Evolutionary conservation across 1,140 invertebrate species (phyloP).

Genomic region (Achatina immaculata): DNA sequence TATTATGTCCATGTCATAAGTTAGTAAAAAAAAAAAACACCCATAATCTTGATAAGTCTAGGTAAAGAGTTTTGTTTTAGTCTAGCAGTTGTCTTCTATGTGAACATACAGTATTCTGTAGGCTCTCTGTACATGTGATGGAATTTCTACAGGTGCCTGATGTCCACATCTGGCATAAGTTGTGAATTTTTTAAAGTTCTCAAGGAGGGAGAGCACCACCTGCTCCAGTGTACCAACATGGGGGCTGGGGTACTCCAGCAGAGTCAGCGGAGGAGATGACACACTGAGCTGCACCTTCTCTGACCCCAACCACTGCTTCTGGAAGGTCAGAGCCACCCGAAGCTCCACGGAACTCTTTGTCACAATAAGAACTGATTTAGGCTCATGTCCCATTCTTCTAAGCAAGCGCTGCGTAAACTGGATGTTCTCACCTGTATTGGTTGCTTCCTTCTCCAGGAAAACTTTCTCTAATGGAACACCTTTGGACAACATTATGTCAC

Average conservation of each 20-base stretch:
- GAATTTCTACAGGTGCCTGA: slow-evolving; percentile 54
- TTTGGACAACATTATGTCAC: slow-evolving; percentile 45
- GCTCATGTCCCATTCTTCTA: slow-evolving; percentile 14
- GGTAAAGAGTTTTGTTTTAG: no score
- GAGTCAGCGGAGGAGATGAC: slow-evolving; percentile 52
- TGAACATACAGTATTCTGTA: slow-evolving; percentile 32
- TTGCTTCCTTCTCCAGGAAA: slow-evolving; percentile 52
- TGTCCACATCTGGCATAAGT: slow-evolving; percentile 52
- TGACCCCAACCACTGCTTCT: slow-evolving; percentile 57
- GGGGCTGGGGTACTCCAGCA: slow-evolving; percentile 53
- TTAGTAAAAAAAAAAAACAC: no score
- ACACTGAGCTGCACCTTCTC: slow-evolving; percentile 40
- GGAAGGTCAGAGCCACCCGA: slow-evolving; percentile 58
- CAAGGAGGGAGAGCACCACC: slow-evolving; percentile 52
- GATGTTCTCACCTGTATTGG: slow-evolving; percentile 63
- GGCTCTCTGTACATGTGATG: slow-evolving; percentile 50
- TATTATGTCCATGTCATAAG: no score
- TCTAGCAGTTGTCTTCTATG: neutral
- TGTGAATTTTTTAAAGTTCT: slow-evolving; percentile 53
- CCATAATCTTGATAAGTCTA: no score
- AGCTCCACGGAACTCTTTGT: slow-evolving; percentile 62
- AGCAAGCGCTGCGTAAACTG: slow-evolving; percentile 50
- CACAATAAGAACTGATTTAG: slow-evolving; percentile 52
- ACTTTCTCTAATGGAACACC: slow-evolving; percentile 52
- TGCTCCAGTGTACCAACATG: slow-evolving; percentile 51